Evolutionary conservation across 2,113 vertebrate genomes (phyloP).

Genomic region (Stigmatopora argus): DNA sequence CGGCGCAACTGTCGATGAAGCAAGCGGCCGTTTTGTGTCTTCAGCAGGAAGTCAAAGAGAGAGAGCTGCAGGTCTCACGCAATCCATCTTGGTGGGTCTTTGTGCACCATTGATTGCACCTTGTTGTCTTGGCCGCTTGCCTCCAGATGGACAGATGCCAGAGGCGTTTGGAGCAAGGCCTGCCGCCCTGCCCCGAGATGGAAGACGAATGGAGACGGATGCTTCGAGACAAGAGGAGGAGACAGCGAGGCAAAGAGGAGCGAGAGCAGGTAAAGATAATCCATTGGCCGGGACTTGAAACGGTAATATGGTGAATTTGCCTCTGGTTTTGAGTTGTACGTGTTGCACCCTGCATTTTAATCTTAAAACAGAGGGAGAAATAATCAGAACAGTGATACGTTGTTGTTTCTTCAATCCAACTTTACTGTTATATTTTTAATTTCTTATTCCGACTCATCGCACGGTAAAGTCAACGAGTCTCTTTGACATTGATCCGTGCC

Average conservation of each 20-base stretch:
- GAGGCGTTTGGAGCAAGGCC: slow-evolving; percentile 72
- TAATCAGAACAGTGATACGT: no score
- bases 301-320: no score
- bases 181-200: slow-evolving; percentile 73
- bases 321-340: no score
- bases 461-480: no score
- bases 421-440: no score
- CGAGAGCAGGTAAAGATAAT: slow-evolving; percentile 67
- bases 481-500: no score
- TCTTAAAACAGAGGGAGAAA: no score
- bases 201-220: slow-evolving; percentile 75
- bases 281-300: slow-evolving; percentile 28
- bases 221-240: slow-evolving; percentile 68
- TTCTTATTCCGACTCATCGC: no score
- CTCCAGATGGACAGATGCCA: slow-evolving; percentile 73
- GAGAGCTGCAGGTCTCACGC: slow-evolving; percentile 63
- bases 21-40: slow-evolving; percentile 75
- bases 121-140: slow-evolving; percentile 10
- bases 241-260: slow-evolving; percentile 60
- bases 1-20: slow-evolving; percentile 83
- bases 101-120: not conserved
- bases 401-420: no score
- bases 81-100: not conserved
- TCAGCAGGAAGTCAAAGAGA: slow-evolving; percentile 79
- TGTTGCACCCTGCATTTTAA: no score